Evolutionary conservation across 2,888 invertebrate species (phyloP), one percentile per base, ranked within the genome.

Genomic region (Callinectes sapidus): DNA sequence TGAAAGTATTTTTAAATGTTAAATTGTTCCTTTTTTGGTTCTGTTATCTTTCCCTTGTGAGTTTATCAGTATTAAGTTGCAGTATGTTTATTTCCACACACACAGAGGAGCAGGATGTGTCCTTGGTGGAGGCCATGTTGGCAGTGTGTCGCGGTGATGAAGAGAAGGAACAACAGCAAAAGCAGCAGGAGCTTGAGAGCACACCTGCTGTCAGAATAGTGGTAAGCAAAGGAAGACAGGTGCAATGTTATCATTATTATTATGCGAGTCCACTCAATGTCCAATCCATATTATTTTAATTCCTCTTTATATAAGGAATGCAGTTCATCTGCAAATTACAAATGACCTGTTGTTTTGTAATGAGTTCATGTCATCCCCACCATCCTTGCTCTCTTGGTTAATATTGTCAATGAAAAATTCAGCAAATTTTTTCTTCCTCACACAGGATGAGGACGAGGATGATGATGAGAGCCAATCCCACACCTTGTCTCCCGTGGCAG

Each of bases 81-180:
- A 0, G 10, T 8, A 28, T 89, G 61, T n/a, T 77, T 55, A 39
- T 23, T 77, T 71, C 42, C 5, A 42, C 5, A 48, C 28, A 35
- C 16, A 81, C 90, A 92, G 92, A 61, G 77, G 92, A 89, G 18
- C 87, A 87, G 18, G 89, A 66, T 39, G 92, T 81, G 28, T 91
- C 88, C 35, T 14, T 93, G 1, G 1, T 93, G 2, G 91, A 93
- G 28, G 48, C 92, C 1, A 89, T 85, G 6, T n/a, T 91, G 48
- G 71, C 91, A 88, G 92, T 93, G 54, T 93, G 92, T 66, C 54
- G 89, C 16, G 89, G 92, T 35, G 81, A 81, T 13, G 81, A 35
- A 1, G 81, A 81, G 35, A 32, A 77, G 2, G n/a, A 77, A 8
- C 13, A 28, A 77, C 61, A 81, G 3, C 81, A 81, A 2, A 32